Evolutionary conservation across 2,888 invertebrate genomes (phyloP), one percentile per base, ranked within the genome.

Genomic region (Rosalia funebris): DNA sequence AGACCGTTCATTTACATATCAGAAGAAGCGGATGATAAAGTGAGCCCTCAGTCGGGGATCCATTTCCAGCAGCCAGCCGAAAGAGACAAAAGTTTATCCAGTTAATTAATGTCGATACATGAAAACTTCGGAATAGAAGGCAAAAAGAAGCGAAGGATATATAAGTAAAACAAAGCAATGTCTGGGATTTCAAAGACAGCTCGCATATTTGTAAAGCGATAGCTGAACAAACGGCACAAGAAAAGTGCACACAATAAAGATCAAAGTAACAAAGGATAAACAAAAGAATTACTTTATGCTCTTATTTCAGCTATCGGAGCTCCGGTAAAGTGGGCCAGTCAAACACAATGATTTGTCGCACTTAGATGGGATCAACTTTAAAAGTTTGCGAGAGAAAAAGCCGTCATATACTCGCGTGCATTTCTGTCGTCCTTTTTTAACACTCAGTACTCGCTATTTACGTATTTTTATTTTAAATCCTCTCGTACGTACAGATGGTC

Each of bases 201-300:
- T 37, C 37, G 56, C 46, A 46, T 56, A 56, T 46, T 46, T 37
- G 46, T 56, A 46, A 46, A 50, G 50, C 39, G 50, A 48, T 53
- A 45, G 32, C 39, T 37, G 47, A 46, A 63, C 64, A 65, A 65
- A 65, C 60, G 63, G 57, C 56, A 64, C 59, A 64, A 61, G 60
- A 66, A 62, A 68, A 69, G 59, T 66, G 61, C 58, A 57, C 63
- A 73, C 70, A 68, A 68, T 64, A 62, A 65, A 67, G 64, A 67
- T 71, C 66, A 63, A 62, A 71, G 65, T 53, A 65, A 63, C 65
- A 65, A 65, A 60, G 59, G 54, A 66, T 63, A 68, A 66, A 69
- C 66, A 70, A 68, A 60, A 54, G 62, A 62, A 60, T 60, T 56
- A 62, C 62, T 55, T 37, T 37, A 57, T 55, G 59, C 60, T 66